Percentiles rank a stretch among this genome's conserved stretches.
These are phyloP conservation scores for roundworm (Caenorhabditis elegans) DNA, from an alignment of 1,140 invertebrate genomes.

Conservation along the genomic window WBcel235 BX284602.5:11477501-11478000, in stretches of 20 bases:
- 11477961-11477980: conserved; percentile 7
- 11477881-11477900: background rate
- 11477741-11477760: background rate
- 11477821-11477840: conserved; percentile 3
- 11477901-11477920: conserved; percentile 4
- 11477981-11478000: background rate
- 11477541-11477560: no score
- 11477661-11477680: conserved; percentile 16
- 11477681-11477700: background rate
- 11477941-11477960: background rate
- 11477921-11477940: conserved; percentile 11
- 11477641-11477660: conserved; percentile 14
- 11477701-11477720: background rate
- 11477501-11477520: no score
- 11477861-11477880: no score
- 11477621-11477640: conserved; percentile 29
- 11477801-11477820: conserved; percentile 21
- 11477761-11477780: conserved; percentile 5
- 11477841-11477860: background rate
- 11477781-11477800: background rate
- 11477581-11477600: background rate
- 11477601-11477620: conserved; percentile 19
- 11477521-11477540: no score
- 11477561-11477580: conserved; percentile 3
- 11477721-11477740: conserved; percentile 7